Base-by-base conservation (phyloP, 2,888 invertebrate genomes). In the Cheiracanthium punctorium region DNA sequence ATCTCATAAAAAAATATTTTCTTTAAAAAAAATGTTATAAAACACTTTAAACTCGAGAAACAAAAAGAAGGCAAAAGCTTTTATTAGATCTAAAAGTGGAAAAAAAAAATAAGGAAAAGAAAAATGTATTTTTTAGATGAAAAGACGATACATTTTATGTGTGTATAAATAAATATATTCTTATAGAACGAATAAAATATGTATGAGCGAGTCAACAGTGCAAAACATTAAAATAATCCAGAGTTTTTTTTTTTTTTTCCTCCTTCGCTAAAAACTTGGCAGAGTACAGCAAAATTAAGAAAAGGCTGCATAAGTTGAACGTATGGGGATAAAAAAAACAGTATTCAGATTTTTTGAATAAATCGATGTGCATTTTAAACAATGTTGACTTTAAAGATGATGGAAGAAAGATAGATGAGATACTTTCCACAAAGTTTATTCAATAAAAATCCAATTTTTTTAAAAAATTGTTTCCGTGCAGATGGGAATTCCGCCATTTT, bases 331-430 rank as follows among this genome's bases (percentile, higher is more conserved):
- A 48, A 14, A 48, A 48, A 72, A 72, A 41, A 64, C 41, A 41
- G 43, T 80, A 80, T 80, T n/a, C 72, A 29, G 72, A 80, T 80
- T 58, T 24, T 58, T 30, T 64, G 30, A 80, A 37, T 29, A 43
- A 33, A 43, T 28, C 30, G 80, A 72, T 80, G 72, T 64, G 58
- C 58, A 64, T 41, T 65, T 43, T 32, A 64, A 37, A 14, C 30
- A 65, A 72, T 65, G 80, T 65, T 72, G 65, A 72, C 65, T 72
- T 80, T 80, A 72, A 80, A 72, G 80, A 80, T 65, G 80, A 80
- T 67, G 64, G 37, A 80, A 33, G 1, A 41, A 58, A 74, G 28
- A 65, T 75, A 75, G 28, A 70, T 30, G 79, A 65, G 71, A 64
- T 43, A 37, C 24, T 30, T 52, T 33, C 28, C 30, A 2, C 58